Base-by-base conservation (phyloP, 2,888 invertebrate species). In the Philereme vetulata region DNA sequence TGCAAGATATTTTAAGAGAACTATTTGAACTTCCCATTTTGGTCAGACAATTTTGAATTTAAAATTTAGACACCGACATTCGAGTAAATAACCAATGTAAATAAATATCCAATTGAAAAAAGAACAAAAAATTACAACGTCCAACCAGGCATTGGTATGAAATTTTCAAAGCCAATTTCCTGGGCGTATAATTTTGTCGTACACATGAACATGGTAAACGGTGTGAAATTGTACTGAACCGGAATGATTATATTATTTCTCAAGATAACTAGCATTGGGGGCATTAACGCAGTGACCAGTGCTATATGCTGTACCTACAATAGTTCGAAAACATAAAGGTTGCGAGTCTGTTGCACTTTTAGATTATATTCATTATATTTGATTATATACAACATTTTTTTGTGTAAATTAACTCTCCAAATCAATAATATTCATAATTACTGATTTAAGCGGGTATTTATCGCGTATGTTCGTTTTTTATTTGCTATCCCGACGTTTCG, bases 1-100 rank as follows among this genome's bases (percentile, higher is more conserved):
- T 77, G 64, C 81, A 83, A 3, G 62, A 58, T 9, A 73, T 35
- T 4, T 72, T 65, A 5, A 83, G 57, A 0, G 76, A 73, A 60
- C 84, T 86, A 6, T 68, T 54, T 0, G 77, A 61, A 33, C 68
- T 67, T 1, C 89, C 88, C 89, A 89, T 88, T 55, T 60, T 57
- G 7, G 33, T 36, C 10, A 11, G 9, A 51, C 11, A 34, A 47
- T 8, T 47, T 47, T 5, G 35, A 55, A 54, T 59, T 54, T 55
- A 33, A 42, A 51, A 53, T 43, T 51, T 54, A 8, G 43, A 34
- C 7, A 34, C 11, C 5, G 34, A 42, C 34, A 48, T 8, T 10
- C 54, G n/a, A 56, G 54, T 49, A 6, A 21, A 42, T 32, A 55
- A 11, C 59, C 52, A 62, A 60, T 58, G 9, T 21, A 21, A 21